Percentiles rank a stretch among this genome's conserved stretches.
Evolutionary conservation across 1,140 invertebrate genomes (phyloP).

Genomic region (Globodera rostochiensis): DNA sequence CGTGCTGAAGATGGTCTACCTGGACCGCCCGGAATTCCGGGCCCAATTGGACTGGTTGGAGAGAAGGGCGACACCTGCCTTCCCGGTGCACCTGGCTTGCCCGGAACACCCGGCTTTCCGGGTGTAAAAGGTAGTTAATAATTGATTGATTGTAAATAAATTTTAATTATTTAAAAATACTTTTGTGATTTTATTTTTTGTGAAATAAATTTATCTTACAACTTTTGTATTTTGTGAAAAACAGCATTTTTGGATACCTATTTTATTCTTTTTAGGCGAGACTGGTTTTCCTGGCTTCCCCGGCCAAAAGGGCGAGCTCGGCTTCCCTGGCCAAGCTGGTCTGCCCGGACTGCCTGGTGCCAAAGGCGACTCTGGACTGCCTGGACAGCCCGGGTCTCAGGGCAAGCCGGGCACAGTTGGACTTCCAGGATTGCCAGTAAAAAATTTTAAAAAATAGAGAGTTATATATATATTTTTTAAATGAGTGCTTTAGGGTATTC

Average conservation of each 20-base stretch:
- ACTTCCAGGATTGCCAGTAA: slow-evolving; percentile 41
- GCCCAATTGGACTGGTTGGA: slow-evolving; percentile 49
- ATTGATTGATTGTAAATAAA: too few species aligned
- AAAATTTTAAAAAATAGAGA: neutral
- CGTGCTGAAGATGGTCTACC: slow-evolving; percentile 56
- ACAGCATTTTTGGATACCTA: neutral
- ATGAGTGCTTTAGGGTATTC: slow-evolving; percentile 20
- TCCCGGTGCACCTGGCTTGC: slow-evolving; percentile 53
- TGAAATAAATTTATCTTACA: too few species aligned
- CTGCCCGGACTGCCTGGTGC: slow-evolving; percentile 54
- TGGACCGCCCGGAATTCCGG: slow-evolving; percentile 50
- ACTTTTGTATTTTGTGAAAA: too few species aligned
- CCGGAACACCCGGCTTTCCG: slow-evolving; percentile 57
- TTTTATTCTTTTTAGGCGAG: slow-evolving; percentile 50
- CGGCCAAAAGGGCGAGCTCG: slow-evolving; percentile 61
- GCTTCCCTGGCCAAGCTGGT: slow-evolving; percentile 55
- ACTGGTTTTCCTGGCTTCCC: slow-evolving; percentile 52
- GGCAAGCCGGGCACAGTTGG: slow-evolving; percentile 48
- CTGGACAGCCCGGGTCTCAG: slow-evolving; percentile 58
- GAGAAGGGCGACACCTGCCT: slow-evolving; percentile 39
- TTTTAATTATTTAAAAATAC: too few species aligned
- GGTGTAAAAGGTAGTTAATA: slow-evolving; percentile 45
- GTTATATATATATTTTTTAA: neutral
- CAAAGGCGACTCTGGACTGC: slow-evolving; percentile 61
- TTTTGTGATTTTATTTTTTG: too few species aligned